Base-by-base conservation (phyloP, 2,888 invertebrate genomes). In the Leucoma salicis region DNA sequence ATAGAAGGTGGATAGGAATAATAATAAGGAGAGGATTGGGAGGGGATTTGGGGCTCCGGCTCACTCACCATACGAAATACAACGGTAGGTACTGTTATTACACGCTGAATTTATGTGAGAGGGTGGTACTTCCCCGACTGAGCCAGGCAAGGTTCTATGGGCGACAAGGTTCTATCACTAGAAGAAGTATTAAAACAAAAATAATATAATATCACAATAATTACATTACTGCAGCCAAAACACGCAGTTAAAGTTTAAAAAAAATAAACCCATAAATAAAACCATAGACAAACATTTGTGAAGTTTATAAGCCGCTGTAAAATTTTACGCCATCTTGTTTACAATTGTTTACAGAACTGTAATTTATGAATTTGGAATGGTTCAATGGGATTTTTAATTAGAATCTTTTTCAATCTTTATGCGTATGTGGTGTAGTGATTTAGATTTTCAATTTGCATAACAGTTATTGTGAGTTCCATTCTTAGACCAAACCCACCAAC, bases 281-380 rank as follows among this genome's bases (percentile, higher is more conserved):
- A 12, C 15, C 21, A 39, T 32, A 44, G 39, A 39, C 44, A 44
- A 44, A 44, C 44, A 39, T 39, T 35, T 21, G 12, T 13, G 44
- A 44, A 39, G 21, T 39, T 39, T 44, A 39, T 28, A 38, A 21
- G 35, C 28, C 24, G 24, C 27, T 44, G 43, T 44, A 31, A 43
- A 39, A 14, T n/a, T 35, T 42, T 28, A 33, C 33, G 15, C 11
- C 25, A 15, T 14, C 18, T 25, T 36, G 35, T 37, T 37, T 32
- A 42, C 37, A 31, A 31, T 48, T 51, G 55, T 48, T 51, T 54
- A 44, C 14, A 31, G 13, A 8, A 40, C 3, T 3, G 14, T 58
- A 59, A 60, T 57, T 57, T 59, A 59, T 56, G 56, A 39, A 42
- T 43, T 58, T 39, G 18, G 32, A 8, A 60, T 42, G 35, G 60